Percentiles rank a stretch among this genome's conserved stretches.
Evolutionary conservation across 1,140 invertebrate species (phyloP).

Genomic region (Papilio xuthus): DNA sequence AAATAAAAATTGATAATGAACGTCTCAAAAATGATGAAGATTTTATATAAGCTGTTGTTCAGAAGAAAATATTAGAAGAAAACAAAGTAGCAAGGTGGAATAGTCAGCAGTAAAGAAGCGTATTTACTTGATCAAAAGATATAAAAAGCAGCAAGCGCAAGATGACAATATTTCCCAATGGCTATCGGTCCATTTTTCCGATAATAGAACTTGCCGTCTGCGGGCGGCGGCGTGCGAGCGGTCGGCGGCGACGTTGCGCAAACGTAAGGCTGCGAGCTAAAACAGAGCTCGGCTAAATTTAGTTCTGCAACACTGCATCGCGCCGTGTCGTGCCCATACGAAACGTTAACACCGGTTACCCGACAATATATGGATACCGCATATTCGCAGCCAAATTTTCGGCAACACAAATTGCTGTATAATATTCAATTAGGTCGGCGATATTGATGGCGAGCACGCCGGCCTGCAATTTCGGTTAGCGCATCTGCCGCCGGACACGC

Average conservation of each 20-base stretch:
- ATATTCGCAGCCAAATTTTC: constrained; percentile 77
- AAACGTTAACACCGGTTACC: constrained; percentile 73
- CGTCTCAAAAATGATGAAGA: not conserved
- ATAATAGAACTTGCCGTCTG: constrained; percentile 72
- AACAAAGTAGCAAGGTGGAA: not conserved
- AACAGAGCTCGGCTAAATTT: constrained; percentile 75
- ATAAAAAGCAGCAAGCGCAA: constrained; percentile 18
- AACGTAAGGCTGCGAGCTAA: constrained; percentile 70
- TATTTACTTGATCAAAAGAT: constrained; percentile 23
- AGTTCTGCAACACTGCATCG: constrained; percentile 78
- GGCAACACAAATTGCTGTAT: constrained; percentile 78
- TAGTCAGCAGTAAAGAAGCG: not conserved
- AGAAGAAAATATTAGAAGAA: not conserved
- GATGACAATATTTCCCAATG: constrained; percentile 62
- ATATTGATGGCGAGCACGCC: constrained; percentile 71
- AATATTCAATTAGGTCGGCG: constrained; percentile 79
- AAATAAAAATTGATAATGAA: constrained; percentile 5
- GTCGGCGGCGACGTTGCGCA: constrained; percentile 68
- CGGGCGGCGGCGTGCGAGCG: constrained; percentile 45
- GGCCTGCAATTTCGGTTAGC: constrained; percentile 74
- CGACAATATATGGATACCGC: constrained; percentile 75
- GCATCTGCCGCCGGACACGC: constrained; percentile 69
- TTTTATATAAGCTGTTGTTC: not conserved
- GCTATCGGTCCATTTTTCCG: constrained; percentile 71
- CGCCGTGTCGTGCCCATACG: constrained; percentile 70